Base-by-base conservation (phyloP, 1,140 invertebrate species). In the Drosophila hydei region DNA sequence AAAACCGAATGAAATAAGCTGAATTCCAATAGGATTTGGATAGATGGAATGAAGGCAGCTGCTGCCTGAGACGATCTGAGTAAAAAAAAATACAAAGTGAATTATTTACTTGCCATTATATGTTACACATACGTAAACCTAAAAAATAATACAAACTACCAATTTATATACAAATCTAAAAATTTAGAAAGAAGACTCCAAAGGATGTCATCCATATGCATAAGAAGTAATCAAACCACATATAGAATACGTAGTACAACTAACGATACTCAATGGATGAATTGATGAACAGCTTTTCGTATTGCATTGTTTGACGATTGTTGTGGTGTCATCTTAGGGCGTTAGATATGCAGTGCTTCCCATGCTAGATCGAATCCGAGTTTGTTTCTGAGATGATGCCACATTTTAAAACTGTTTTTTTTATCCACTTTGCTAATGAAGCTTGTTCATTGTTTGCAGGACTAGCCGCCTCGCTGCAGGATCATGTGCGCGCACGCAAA, bases 391-490 rank as follows among this genome's bases (percentile, higher is more conserved):
- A 27, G 40, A 33, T 58, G 55, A 19, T 36, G 36, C 54, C 21
- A 56, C 54, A 18, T 4, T 25, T 11, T 8, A 16, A 42, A 33
- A 33, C 11, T 12, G n/a, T n/a, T 47, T 21, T 6, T 3, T 19
- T 11, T 27, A 5, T 14, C 12, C 14, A 16, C 43, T 23, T 48
- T 48, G 12, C 43, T 60, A 38, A 60, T 18, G 11, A 1, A 3
- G 2, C 7, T 21, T 40, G 12, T 48, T 30, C 4, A n/a, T 14
- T 58, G 51, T 7, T 65, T 47, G 30, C 70, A 94, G 96, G 96
- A 21, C 88, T 97, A 38, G 96, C 96, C n/a, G 96, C 96, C 36
- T 96, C 95, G 27, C 90, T 97, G 50, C 96, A 96, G 79, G 96
- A 95, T 43, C 93, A 96, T 77, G 95, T 96, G 73, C 91, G 96